phyloP scores from a whole-genome alignment of 2,888 invertebrate species.

The Acrocyrtus sp. region DNA sequence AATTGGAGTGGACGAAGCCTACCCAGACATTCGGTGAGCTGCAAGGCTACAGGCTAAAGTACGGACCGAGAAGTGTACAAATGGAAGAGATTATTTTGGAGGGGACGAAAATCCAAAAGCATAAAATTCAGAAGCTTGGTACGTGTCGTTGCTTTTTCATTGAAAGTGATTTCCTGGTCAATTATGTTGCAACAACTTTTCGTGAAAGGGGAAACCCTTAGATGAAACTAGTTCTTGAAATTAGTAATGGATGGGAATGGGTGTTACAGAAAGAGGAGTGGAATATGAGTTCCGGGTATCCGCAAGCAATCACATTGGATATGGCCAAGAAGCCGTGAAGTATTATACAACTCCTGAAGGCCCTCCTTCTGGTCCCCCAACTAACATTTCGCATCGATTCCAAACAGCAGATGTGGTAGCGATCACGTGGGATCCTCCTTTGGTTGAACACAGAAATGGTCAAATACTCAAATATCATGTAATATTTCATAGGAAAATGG shows the following conservation, averaged over 20 bases:
- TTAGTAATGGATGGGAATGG: too few species aligned
- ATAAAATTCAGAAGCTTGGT: slow-evolving; percentile 62
- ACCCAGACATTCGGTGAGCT: slow-evolving; percentile 89
- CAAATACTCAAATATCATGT: slow-evolving; percentile 93
- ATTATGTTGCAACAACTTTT: too few species aligned
- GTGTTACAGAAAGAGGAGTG: slow-evolving; percentile 86
- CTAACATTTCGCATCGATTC: slow-evolving; percentile 84
- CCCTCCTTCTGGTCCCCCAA: slow-evolving; percentile 86
- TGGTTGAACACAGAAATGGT: slow-evolving; percentile 90
- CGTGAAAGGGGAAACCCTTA: too few species aligned
- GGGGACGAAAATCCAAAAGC: slow-evolving; percentile 58
- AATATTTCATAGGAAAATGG: slow-evolving; percentile 89
- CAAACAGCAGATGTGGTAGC: slow-evolving; percentile 94
- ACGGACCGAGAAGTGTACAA: slow-evolving; percentile 72
- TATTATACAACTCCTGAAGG: slow-evolving; percentile 95
- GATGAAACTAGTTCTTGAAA: too few species aligned
- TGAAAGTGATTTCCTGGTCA: too few species aligned
- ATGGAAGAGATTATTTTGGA: slow-evolving; percentile 61
- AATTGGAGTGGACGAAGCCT: slow-evolving; percentile 93
- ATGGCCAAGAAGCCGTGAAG: slow-evolving; percentile 93
- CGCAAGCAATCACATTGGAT: slow-evolving; percentile 93
- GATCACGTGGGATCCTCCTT: slow-evolving; percentile 88
- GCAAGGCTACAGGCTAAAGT: slow-evolving; percentile 85
- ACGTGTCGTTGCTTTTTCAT: slow-evolving; percentile 13
- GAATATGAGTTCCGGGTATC: slow-evolving; percentile 97